Conservation (phyloP, 2,888 invertebrate species). For the Ctenicera cuprea region DNA sequence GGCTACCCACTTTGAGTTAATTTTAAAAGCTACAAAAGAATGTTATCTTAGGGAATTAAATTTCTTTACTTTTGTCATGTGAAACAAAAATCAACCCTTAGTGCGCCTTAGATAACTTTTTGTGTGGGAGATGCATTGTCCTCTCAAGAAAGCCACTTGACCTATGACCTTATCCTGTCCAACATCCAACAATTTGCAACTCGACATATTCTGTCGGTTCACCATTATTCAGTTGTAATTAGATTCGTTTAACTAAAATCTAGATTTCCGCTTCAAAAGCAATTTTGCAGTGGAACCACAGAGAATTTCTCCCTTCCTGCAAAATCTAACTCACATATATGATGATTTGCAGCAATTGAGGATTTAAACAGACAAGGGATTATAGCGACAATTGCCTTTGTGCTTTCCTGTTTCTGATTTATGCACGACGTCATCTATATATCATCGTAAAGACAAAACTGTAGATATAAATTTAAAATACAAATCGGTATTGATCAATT, state of each 20-base stretch:
- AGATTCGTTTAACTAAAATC: conserved; percentile 12
- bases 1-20: no score
- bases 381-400: conserved; percentile 1
- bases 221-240: conserved; percentile 4
- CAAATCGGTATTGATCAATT: no score
- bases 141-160: no score
- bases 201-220: not conserved
- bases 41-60: no score
- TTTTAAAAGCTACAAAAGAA: no score
- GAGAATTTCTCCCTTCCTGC: not conserved
- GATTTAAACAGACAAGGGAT: not conserved
- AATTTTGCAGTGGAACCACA: not conserved
- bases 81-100: no score
- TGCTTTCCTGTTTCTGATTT: conserved; percentile 6
- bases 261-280: conserved; percentile 4
- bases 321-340: conserved; percentile 21
- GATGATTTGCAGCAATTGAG: conserved; percentile 8
- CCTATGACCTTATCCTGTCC: no score
- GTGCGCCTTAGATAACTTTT: no score
- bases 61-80: no score
- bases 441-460: no score
- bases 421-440: not conserved
- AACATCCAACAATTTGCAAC: not conserved
- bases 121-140: no score
- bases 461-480: no score